Conservation (phyloP, 2,888 invertebrate genomes). For the Thera obeliscata region DNA sequence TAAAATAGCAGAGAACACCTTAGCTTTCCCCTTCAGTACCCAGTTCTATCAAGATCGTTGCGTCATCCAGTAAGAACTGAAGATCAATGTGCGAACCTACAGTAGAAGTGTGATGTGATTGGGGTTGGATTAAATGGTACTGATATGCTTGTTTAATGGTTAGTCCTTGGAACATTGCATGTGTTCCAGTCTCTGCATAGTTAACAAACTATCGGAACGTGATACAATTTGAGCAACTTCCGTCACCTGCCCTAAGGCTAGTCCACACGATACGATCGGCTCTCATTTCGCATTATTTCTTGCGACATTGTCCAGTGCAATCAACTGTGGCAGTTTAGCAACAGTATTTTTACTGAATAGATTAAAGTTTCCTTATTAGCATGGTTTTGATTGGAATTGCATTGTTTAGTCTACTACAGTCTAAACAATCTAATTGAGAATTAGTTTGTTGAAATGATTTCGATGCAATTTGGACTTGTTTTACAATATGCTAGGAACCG, state of each 20-base stretch:
- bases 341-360: conserved; percentile 11
- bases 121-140: not conserved
- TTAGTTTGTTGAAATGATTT: no score
- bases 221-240: conserved; percentile 49
- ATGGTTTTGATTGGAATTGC: not conserved
- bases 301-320: conserved; percentile 37
- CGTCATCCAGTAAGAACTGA: conserved; percentile 52
- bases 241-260: conserved; percentile 43
- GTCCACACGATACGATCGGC: conserved; percentile 35
- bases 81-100: not conserved
- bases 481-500: no score
- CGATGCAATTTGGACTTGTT: no score
- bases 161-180: conserved; percentile 19
- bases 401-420: no score
- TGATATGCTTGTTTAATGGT: not conserved
- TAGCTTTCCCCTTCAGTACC: conserved; percentile 63
- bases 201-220: conserved; percentile 41
- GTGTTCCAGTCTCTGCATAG: conserved; percentile 20
- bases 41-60: conserved; percentile 72
- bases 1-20: conserved; percentile 65
- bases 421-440: no score
- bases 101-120: conserved; percentile 19
- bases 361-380: conserved; percentile 5
- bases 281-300: conserved; percentile 42
- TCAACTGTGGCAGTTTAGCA: conserved; percentile 34